Evolutionary conservation across 2,888 invertebrate genomes (phyloP), one percentile per base, ranked within the genome.

Genomic region (Ceratothoa steindachneri): DNA sequence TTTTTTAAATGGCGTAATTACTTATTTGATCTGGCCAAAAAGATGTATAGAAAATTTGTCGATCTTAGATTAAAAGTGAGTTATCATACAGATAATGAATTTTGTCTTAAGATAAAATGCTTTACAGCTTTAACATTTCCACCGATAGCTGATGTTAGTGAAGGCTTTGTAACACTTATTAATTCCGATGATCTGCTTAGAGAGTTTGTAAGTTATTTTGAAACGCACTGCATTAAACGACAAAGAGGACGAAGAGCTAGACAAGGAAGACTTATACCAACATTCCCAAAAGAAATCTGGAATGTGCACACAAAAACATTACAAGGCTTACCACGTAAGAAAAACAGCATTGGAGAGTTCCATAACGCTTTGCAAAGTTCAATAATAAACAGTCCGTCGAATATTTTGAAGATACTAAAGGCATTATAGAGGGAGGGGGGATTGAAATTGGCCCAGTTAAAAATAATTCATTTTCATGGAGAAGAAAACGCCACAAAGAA

Each of bases 201-300:
- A 68, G 19, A 68, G 31, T 31, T 68, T 30, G 68, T 68, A 19
- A 30, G 12, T 19, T 68, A 68, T 19, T 68, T 68, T 30, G 68
- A 68, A 68, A 68, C 31, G 2, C 24, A 68, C 24, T 68, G 31
- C 31, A 68, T 31, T n/a, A 31, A 9, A 19, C 30, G 68, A 68
- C 30, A 68, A 31, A n/a, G 30, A 12, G 68, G 68, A 19, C 30
- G 31, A 30, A 31, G 68, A 3, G n/a, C 3, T 7, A 12, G 41
- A 19, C 3, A 31, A 12, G 19, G 68, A 41, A 30, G 31, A 68
- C 7, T 66, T 28, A n/a, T 9, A 66, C 67, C 67, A 27, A 27
- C 29, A 66, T 66, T 66, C n/a, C 67, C 67, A 7, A 66, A 24
- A 22, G 30, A 5, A 22, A 9, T 27, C 28, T 66, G 67, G 67